Evolutionary conservation across 2,113 vertebrate species (phyloP), one percentile per base, ranked within the genome.

Genomic region (Epinephelus moara): DNA sequence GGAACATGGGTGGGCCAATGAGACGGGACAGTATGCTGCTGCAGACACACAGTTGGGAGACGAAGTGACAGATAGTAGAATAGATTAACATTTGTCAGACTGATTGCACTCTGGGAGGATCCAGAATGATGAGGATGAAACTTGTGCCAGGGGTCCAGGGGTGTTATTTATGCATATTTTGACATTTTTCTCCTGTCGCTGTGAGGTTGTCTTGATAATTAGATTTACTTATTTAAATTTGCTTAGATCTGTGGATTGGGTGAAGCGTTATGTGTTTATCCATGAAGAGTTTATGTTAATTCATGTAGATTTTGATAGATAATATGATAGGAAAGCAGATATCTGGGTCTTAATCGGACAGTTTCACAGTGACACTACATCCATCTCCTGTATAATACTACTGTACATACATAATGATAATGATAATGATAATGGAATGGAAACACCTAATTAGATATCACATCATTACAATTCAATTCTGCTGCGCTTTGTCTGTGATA

Each of bases 21-120:
- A 70, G 45, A 76, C 23, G n/a, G 33, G 45, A 79, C 50, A 40
- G 19, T 7, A 37, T 59, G 33, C 60, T 23, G n/a, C 37, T 52
- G n/a, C 19, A 71, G 72, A 70, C 30, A 12, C 33, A 23, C 42
- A 8, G 47, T 25, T 45, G 23, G 17, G 15, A 61, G 71, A 70
- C 45, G 47, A 72, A 63, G 73, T 67, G 78, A 61, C 56, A 70
- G 56, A 47, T 17, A 72, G 42, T 49, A 7, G 71, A 91, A 88
- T 75, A 85, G 75, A 86, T 88, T 79, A 90, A 91, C 81, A 88
- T 91, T 91, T 91, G 30, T 74, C 21, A 45, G 62, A 67, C 47
- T 78, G 57, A 77, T 59, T 78, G 37, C 52, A 37, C 55, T 80
- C 9, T 50, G 64, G 57, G 27, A 45, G 57, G 15, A 47, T 50